Base-by-base conservation (phyloP, 2,113 vertebrate genomes). In the Phalacrocorax pelagicus region DNA sequence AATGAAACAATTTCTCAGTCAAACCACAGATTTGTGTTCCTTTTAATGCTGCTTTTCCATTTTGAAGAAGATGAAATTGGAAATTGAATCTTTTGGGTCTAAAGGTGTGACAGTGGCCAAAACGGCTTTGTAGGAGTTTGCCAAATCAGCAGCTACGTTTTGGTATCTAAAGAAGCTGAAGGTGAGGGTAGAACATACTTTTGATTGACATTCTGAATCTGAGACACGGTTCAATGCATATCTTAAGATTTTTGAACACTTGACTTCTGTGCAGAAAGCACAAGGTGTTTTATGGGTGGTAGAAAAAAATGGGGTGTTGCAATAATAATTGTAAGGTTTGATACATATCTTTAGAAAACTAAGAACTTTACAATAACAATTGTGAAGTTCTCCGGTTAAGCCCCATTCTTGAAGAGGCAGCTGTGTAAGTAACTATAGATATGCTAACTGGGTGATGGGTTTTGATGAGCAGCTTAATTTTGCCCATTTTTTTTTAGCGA, bases 291-390 rank as follows among this genome's bases (percentile, higher is more conserved):
- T 55, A 34, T 17, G 20, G 7, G 17, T 52, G 44, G 12, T 5
- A 84, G 27, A 26, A 81, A 27, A 27, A 77, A 86, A 62, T 6
- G 1, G 52, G 23, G 15, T 12, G 85, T 87, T 61, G 12, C 5
- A 30, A 15, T 40, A 75, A 11, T 29, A 61, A 27, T 27, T 36
- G 8, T n/a, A 3, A 67, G 15, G 17, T 83, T 83, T 51, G 27
- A 26, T 71, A n/a, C 1, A 0, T 78, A 32, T 34, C 27, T 89
- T 69, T 22, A 65, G 26, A 72, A 77, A 65, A 52, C 2, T 0
- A 34, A 42, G 38, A 59, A 32, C 34, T 79, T 67, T 8, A 15
- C 1, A 7, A 2, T 65, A 42, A 44, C 0, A 1, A 1, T 36
- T 80, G 12, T 8, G 3, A 67, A 66, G 21, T 81, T 90, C 15